These are phyloP conservation scores for Etheostoma cragini DNA, from an alignment of 2,113 vertebrate species.

Conservation along the genomic window DNA sequence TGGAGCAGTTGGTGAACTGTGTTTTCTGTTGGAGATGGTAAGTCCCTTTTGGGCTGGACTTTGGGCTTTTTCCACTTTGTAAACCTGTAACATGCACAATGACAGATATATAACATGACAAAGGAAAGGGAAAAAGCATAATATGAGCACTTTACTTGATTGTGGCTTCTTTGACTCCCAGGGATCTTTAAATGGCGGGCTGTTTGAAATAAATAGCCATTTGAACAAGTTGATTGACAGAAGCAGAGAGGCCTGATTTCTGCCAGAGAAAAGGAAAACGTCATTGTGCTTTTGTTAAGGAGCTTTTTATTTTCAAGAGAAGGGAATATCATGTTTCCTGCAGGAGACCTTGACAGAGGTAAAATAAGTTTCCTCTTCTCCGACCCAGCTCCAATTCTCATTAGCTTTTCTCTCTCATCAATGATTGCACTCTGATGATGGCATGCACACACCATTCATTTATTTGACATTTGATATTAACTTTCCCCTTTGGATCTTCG, in stretches of 20 bases:
- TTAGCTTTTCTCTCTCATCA: constrained; percentile 57
- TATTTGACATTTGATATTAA: constrained; percentile 31
- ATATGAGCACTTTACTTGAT: constrained; percentile 39
- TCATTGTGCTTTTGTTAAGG: constrained; percentile 58
- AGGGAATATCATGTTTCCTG: constrained; percentile 57
- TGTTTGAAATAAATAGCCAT: constrained; percentile 61
- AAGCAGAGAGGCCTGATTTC: constrained; percentile 48
- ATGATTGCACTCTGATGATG: constrained; percentile 50
- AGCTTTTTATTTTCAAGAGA: constrained; percentile 57
- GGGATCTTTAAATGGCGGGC: constrained; percentile 40
- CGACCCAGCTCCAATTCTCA: constrained; percentile 63
- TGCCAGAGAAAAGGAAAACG: constrained; percentile 55
- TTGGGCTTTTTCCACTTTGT: too few species aligned
- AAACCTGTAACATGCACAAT: too few species aligned
- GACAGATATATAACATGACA: too few species aligned
- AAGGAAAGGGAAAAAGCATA: too few species aligned
- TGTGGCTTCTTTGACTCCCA: constrained; percentile 48
- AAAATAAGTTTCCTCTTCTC: constrained; percentile 66
- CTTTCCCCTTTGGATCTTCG: constrained; percentile 6
- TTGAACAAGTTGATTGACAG: constrained; percentile 67
- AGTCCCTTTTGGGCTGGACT: too few species aligned
- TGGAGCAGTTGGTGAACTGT: too few species aligned
- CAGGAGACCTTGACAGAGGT: constrained; percentile 49
- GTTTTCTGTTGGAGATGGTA: too few species aligned
- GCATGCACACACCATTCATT: neutral